Percentiles rank a stretch among this genome's conserved stretches.
phyloP scores from a whole-genome alignment of 2,888 invertebrate species.

The Hypomecis punctinalis region DNA sequence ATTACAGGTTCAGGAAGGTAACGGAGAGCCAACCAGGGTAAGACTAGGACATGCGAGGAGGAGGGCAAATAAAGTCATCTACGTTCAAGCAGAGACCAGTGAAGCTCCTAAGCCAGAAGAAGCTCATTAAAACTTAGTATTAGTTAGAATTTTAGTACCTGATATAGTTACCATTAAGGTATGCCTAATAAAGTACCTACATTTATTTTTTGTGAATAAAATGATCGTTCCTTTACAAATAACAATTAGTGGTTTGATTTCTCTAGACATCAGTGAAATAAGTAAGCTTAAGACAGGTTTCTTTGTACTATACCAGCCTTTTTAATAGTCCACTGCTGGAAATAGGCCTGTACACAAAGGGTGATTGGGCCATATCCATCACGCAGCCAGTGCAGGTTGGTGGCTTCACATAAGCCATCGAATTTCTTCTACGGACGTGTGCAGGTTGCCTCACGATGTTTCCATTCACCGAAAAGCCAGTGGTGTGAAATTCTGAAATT shows the following conservation, averaged over 20 bases:
- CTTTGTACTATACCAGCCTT: too few relatives aligned
- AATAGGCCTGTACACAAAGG: too few relatives aligned
- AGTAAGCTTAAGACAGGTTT: too few relatives aligned
- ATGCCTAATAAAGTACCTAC: background rate
- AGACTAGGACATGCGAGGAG: slow-evolving; percentile 64
- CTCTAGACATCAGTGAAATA: too few relatives aligned
- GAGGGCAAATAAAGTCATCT: slow-evolving; percentile 59
- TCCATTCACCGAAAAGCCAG: too few relatives aligned
- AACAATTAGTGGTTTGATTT: background rate
- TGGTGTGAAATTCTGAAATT: too few relatives aligned
- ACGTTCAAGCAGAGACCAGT: slow-evolving; percentile 48
- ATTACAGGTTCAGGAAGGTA: slow-evolving; percentile 54
- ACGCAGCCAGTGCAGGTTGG: too few relatives aligned
- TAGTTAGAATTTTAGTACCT: slow-evolving; percentile 27
- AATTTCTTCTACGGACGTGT: too few relatives aligned
- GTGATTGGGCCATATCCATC: too few relatives aligned
- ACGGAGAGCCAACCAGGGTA: slow-evolving; percentile 53
- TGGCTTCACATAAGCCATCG: too few relatives aligned
- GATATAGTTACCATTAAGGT: slow-evolving; percentile 29
- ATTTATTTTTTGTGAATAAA: background rate
- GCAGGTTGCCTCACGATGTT: too few relatives aligned
- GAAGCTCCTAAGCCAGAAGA: slow-evolving; percentile 31
- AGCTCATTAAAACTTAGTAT: slow-evolving; percentile 11
- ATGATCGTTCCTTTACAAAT: background rate
- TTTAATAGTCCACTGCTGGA: too few relatives aligned